These are phyloP conservation scores for Tragelaphus imberbis DNA, from an alignment of 2,113 vertebrate species.

Conservation along the genomic window DNA sequence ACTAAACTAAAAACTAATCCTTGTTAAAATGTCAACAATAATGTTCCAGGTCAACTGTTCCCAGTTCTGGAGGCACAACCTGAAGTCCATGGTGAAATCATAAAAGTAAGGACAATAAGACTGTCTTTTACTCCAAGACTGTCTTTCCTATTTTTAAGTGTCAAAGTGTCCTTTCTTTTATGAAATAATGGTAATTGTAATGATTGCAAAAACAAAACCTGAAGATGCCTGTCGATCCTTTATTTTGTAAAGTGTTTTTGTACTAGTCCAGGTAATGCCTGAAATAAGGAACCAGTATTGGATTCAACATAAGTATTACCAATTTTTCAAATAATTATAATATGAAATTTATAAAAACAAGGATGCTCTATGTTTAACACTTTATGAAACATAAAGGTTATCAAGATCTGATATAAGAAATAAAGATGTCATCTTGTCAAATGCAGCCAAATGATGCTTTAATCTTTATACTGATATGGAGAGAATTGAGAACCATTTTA, in stretches of 20 bases:
- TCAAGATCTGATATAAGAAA: neutral
- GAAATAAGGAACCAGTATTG: neutral
- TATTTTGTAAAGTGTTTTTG: neutral
- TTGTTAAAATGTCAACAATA: neutral
- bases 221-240: neutral
- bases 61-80: neutral
- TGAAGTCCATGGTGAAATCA: neutral
- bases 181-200: neutral
- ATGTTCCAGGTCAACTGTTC: neutral
- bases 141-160: neutral
- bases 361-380: neutral
- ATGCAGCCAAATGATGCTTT: constrained; percentile 4
- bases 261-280: neutral
- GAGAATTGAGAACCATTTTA: neutral
- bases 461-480: neutral
- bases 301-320: neutral
- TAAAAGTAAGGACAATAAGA: neutral
- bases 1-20: neutral
- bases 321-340: constrained; percentile 1
- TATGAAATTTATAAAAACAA: neutral
- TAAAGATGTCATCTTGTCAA: neutral
- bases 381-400: neutral
- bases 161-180: neutral
- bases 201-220: neutral
- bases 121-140: neutral